Conservation (phyloP, 2,113 vertebrate genomes). For the Columbina picui region DNA sequence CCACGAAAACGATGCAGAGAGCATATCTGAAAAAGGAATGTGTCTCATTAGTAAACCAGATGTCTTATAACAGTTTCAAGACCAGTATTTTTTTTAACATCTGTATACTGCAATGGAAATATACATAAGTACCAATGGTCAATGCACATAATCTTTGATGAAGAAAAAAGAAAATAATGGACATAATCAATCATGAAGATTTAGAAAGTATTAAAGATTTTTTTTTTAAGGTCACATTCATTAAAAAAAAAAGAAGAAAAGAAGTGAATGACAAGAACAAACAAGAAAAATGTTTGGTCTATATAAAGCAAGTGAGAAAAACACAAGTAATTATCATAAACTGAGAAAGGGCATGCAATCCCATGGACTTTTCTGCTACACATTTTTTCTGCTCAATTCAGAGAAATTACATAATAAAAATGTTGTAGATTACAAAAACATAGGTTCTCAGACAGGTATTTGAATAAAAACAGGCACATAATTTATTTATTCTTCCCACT, state of each 20-base stretch:
- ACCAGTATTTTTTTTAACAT: fast-evolving
- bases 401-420: background rate
- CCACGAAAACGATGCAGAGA: background rate
- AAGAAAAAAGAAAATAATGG: background rate
- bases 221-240: background rate
- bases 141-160: background rate
- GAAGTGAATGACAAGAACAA: background rate
- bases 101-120: background rate
- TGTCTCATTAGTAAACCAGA: background rate
- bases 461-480: background rate
- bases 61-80: background rate
- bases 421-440: background rate
- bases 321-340: background rate
- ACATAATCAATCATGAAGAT: background rate
- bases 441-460: background rate
- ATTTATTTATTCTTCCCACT: background rate
- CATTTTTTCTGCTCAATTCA: background rate
- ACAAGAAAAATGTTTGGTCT: background rate
- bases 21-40: background rate
- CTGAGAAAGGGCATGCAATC: background rate
- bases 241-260: background rate
- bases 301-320: background rate
- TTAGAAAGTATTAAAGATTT: background rate
- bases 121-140: background rate
- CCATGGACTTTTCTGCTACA: background rate